Evolutionary conservation across 2,797 vertebrate species (phyloP), one percentile per base, ranked within the genome.

Genomic region (Chaunax sp.): DNA sequence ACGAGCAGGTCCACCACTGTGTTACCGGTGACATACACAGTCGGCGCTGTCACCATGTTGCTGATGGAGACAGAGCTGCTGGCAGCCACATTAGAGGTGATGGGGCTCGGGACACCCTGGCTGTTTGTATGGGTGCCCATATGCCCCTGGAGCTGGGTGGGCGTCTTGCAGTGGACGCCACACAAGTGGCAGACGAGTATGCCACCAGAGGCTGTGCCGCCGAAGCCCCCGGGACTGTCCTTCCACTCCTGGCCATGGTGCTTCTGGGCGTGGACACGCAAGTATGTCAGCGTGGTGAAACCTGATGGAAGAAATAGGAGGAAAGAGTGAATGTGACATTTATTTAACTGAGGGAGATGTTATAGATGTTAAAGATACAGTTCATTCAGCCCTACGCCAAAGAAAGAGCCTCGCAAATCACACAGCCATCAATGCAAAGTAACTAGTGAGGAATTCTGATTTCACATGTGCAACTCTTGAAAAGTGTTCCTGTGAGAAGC

Each of bases 261-360:
- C 93, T 97, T 97, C 92, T 96, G 96, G 74, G 96, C 95, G 33
- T 97, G 96, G 81, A 97, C 95, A 43, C 96, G 94, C 75, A 97
- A 94, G 90, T 97, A 97, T 28, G 96, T 96, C 92, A 96, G 92
- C 1, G 96, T 97, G 90, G 96, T 97, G 93, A 97, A 97, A 86
- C 95, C 96, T 97, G 92, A 50, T 1, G 51, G 65, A 50, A 3
- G 47, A 71, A 26, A 65, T 1, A 6, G 6, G 14, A 30, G 28
- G 35, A 30, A 5, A 65, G 38, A 16, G 35, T 13, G 37, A 25
- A 30, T 9, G 9, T 9, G 33, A 35, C 10, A 10, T 11, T 44
- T 25, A 28, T 35, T 66, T 51, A 1, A 49, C 15, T 0, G 19
- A 55, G 22, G 74, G n/a, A 20, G 19, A 22, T 6, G 25, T 14